These are phyloP conservation scores for Epirrita christyi DNA, from an alignment of 2,888 invertebrate genomes.

Conservation along the genomic window DNA sequence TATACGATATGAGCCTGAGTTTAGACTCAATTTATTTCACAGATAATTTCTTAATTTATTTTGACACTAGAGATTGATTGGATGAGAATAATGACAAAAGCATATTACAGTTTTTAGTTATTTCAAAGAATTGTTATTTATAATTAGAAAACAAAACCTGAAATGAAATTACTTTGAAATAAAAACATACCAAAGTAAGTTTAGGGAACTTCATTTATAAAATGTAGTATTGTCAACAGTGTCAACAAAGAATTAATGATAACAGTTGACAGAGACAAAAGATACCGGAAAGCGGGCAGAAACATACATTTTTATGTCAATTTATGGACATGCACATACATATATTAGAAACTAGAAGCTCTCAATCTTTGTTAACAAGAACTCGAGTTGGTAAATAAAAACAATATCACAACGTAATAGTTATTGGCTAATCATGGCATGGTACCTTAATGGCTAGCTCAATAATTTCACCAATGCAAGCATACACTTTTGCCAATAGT, in stretches of 20 bases:
- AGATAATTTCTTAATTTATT: too few species aligned
- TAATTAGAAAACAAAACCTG: too few species aligned
- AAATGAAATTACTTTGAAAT: background rate
- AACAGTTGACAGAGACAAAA: constrained; percentile 46
- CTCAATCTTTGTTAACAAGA: constrained; percentile 10
- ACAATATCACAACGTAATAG: constrained; percentile 3
- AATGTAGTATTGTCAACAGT: constrained; percentile 37
- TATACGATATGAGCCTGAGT: too few species aligned
- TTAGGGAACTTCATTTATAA: background rate
- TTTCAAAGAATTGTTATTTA: too few species aligned
- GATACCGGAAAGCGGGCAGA: constrained; percentile 33
- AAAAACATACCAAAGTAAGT: background rate
- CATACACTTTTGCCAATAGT: too few species aligned
- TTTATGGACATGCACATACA: constrained; percentile 10
- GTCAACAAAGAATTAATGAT: constrained; percentile 51
- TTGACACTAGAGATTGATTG: too few species aligned
- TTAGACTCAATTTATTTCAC: too few species aligned
- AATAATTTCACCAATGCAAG: background rate
- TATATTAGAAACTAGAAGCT: background rate
- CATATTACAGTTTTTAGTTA: too few species aligned
- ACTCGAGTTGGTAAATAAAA: constrained; percentile 9
- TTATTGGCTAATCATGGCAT: background rate
- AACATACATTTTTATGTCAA: constrained; percentile 12
- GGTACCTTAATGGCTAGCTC: too few species aligned
- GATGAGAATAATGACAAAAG: too few species aligned